A percentile compares a stretch with the other conserved stretches of the same genome.
These are phyloP conservation scores for Coelopa frigida DNA, from an alignment of 1,140 invertebrate species.

Conservation along the genomic window DNA sequence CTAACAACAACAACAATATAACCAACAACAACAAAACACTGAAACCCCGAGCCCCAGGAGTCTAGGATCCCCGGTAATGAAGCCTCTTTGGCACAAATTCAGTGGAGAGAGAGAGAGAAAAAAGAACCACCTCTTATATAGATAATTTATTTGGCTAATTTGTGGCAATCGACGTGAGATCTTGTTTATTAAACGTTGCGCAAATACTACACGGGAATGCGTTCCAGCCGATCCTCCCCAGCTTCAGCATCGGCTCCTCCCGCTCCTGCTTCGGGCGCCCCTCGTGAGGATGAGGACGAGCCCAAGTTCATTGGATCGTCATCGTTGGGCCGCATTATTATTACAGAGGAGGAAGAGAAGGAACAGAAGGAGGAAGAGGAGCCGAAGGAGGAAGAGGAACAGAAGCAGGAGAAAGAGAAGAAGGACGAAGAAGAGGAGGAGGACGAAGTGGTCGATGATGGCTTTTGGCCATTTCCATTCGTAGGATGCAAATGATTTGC, in stretches of 20 bases:
- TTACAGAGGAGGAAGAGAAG: no score
- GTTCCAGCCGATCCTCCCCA: not conserved
- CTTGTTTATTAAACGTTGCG: conserved; percentile 37
- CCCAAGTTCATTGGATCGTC: not conserved
- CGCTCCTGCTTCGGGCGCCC: not conserved
- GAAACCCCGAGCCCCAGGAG: no score
- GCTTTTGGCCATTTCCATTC: no score
- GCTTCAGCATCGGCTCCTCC: conserved; percentile 5
- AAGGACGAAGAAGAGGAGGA: no score
- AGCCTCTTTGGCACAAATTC: not conserved
- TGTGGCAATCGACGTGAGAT: conserved; percentile 34
- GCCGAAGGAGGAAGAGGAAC: no score
- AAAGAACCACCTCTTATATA: conserved; percentile 3
- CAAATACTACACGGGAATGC: conserved; percentile 17
- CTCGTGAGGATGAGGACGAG: not conserved
- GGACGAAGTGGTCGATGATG: no score
- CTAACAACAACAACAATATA: no score
- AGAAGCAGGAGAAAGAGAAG: no score
- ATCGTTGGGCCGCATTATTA: no score
- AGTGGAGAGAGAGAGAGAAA: no score
- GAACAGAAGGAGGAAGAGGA: no score
- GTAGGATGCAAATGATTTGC: conserved; percentile 29
- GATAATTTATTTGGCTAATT: conserved; percentile 37
- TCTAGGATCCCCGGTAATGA: not conserved
- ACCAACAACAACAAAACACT: no score